Base-by-base conservation (phyloP, 2,888 invertebrate species). In the Lepidonotus clava region DNA sequence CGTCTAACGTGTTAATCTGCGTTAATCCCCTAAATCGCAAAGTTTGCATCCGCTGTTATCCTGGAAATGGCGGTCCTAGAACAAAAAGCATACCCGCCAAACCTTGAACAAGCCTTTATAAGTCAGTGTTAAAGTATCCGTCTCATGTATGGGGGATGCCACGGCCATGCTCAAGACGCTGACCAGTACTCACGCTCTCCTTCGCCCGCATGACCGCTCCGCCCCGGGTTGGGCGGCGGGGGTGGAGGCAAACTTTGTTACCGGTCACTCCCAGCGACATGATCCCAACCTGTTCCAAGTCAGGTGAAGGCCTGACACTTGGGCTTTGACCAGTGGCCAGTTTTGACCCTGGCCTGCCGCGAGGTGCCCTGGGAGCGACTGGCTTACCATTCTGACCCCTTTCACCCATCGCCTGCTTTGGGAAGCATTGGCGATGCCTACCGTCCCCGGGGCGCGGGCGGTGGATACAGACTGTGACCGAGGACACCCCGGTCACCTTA, bases 381-480 rank as follows among this genome's bases (percentile, higher is more conserved):
- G n/a, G n/a, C n/a, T n/a, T n/a, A n/a, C n/a, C n/a, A n/a, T n/a
- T n/a, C n/a, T n/a, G n/a, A n/a, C n/a, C n/a, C n/a, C n/a, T n/a
- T n/a, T n/a, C n/a, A 34, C 34, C 36, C 18, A 21, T 11, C 0
- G 71, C 4, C 18, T 5, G 2, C 38, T 71, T 2, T 1, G 38
- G 14, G 71, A 71, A 71, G n/a, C 71, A 71, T 21, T 21, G 71
- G 18, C 21, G 1, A n/a, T 71, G 71, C 36, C 71, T 11, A 14
- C 71, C 71, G 38, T 38, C 38, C 36, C 36, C 71, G 11, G 71
- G 71, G 34, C n/a, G 38, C 14, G 71, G 71, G 14, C 18, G 34
- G 71, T 71, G 71, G 18, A 71, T 71, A 38, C 71, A 71, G 18
- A 71, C 71, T 5, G 71, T 71, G 36, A 71, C 71, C 18, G 14